Evolutionary conservation across 2,113 vertebrate species (phyloP), one percentile per base, ranked within the genome.

Genomic region (Mus musculus): DNA sequence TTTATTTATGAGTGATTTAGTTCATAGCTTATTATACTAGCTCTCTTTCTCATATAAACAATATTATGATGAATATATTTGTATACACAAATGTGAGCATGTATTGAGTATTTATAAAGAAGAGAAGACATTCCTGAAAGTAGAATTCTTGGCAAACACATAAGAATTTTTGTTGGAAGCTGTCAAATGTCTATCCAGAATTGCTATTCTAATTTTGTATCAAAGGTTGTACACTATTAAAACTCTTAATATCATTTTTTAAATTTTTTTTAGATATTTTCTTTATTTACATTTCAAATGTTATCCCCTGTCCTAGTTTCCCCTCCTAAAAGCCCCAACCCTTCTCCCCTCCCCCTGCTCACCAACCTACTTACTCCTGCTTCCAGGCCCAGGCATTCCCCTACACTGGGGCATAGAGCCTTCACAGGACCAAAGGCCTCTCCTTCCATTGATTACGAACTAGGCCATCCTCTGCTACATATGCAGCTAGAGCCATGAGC

Each of bases 121-220:
- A 91, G 6, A 81, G 17, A 33, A 89, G 39, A 71, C 16, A 42
- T 93, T 82, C 46, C 52, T 91, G 28, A 95, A 94, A 91, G 78
- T 65, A 36, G 3, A 61, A 92, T 89, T 90, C n/a, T 93, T 89
- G 54, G 61, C 76, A 81, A 42, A 91, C 5, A 46, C n/a, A 72
- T 92, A 80, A n/a, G 12, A 94, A 65, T 20, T 89, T 90, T 93
- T 88, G 28, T 65, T 72, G 81, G 71, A 90, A 92, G n/a, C 59
- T 86, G 52, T 28, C 52, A 93, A 95, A 93, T 56, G 80, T n/a
- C n/a, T 73, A 63, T 82, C 17, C 36, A 73, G 39, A 92, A 92
- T 93, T 85, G 36, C 56, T 94, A 28, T 91, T 96, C 49, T 85
- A 92, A 84, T 90, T 95, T 75, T 52, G 22, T 81, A 78, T 69